Evolutionary conservation across 64 coral and sea anemone species (phyloP), one percentile per base, ranked within the genome.

Genomic region (Montipora efflorescens): DNA sequence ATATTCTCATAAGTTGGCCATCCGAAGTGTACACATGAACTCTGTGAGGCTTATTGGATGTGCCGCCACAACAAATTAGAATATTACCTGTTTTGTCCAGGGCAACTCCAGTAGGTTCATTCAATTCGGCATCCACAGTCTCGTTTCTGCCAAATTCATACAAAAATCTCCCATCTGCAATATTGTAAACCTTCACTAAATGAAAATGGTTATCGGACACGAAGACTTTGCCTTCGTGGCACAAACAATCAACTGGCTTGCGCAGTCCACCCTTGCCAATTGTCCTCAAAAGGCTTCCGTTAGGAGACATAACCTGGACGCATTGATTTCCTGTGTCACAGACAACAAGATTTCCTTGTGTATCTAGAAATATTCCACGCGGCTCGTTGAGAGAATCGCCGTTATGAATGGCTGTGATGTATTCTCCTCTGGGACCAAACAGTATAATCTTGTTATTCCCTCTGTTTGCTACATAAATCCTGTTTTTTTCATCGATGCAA

Each of bases 31-130:
- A 85, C 1, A 84, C 61, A 11, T 92, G 57, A 57, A 92, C 55
- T 18, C 43, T 61, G 14, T 77, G 18, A 71, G 68, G 16, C 16
- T 20, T 64, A 21, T 20, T 78, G 48, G 14, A 49, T 4, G 28
- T 4, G 14, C 13, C 18, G 25, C 18, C 44, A 18, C 52, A 82
- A 66, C 79, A 83, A 19, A 86, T 43, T 43, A 84, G 46, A 46
- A 92, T 81, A 21, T 92, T 14, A 15, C 75, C 53, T 12, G 72
- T 22, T 66, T 85, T 84, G n/a, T 92, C 90, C 18, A 78, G 46
- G 47, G 90, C 81, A 46, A 92, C 52, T 7, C 90, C 81, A n/a
- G 7, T 16, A 22, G 90, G 90, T 18, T 20, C 21, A 49, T 67
- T 21, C 18, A 92, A 48, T 8, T 49, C 68, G 19, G 51, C 81